Base-by-base conservation (phyloP, 1,140 invertebrate species). In the Drosophila auraria region DNA sequence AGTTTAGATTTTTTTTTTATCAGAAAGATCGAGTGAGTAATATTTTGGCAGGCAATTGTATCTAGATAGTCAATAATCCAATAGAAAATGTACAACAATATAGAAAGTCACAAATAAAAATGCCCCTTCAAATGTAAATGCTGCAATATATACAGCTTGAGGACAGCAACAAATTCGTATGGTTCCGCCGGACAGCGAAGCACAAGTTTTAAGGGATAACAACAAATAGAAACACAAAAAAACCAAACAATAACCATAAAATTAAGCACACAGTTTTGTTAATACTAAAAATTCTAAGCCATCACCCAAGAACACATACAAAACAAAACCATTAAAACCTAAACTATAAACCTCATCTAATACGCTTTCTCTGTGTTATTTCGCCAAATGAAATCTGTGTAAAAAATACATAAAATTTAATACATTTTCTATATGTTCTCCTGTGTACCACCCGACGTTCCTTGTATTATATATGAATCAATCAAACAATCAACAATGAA, bases 361-460 rank as follows among this genome's bases (percentile, higher is more conserved):
- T 27, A 42, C 17, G 53, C 53, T 56, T 56, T 4, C n/a, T 75
- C 40, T 53, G 11, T 76, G 72, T 76, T 72, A 38, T 23, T 49
- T 47, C 27, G 45, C 44, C 45, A 50, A 77, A 53, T 17, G 14
- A 65, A 36, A 63, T 58, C 49, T 58, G 17, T 60, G 70, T 73
- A 77, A 42, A 65, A 76, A 56, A 44, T 36, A 23, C 66, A 80
- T 59, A 23, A 73, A 70, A 70, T 71, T 87, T 89, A 83, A 87
- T 79, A 50, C 73, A 78, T 84, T 84, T 78, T 89, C 65, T 86
- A 80, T 59, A 73, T 51, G 70, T 73, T 72, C 56, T 73, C 51
- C 70, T 60, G 70, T 86, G 51, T 84, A 89, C 56, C 73, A 89
- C 56, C 76, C 49, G 57, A 77, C 30, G 65, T 61, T 42, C 50